These are phyloP conservation scores for Ascaphus truei DNA, from an alignment of 2,113 vertebrate species.

Conservation along the genomic window DNA sequence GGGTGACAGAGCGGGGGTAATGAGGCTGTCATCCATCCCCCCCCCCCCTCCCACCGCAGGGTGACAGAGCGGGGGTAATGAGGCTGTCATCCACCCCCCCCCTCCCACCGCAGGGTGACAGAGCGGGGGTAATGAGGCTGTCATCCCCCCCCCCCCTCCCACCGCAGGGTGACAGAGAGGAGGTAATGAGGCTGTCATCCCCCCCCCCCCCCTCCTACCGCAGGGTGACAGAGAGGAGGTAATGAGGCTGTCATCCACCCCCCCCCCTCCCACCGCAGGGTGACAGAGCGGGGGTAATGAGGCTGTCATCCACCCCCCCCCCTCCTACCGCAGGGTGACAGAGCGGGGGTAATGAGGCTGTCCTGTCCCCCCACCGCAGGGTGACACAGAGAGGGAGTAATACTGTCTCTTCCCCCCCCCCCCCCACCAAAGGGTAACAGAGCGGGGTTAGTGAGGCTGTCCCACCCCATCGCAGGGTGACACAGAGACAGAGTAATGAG, in stretches of 20 bases:
- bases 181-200: neutral
- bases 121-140: neutral
- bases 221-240: neutral
- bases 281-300: neutral
- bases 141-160: neutral
- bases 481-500: neutral
- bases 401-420: too few species aligned
- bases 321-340: too few species aligned
- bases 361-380: neutral
- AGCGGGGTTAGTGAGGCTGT: too few species aligned
- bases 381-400: neutral
- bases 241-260: neutral
- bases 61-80: too few species aligned
- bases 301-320: neutral
- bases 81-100: neutral
- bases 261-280: neutral
- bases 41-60: neutral
- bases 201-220: neutral
- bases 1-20: neutral
- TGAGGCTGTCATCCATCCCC: neutral
- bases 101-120: too few species aligned
- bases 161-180: neutral
- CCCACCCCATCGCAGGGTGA: neutral
- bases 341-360: too few species aligned
- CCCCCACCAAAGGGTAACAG: too few species aligned